A percentile compares a stretch with the other conserved stretches of the same genome.
These are phyloP conservation scores for Columbina picui DNA, from an alignment of 2,113 vertebrate genomes.

Conservation along the genomic window DNA sequence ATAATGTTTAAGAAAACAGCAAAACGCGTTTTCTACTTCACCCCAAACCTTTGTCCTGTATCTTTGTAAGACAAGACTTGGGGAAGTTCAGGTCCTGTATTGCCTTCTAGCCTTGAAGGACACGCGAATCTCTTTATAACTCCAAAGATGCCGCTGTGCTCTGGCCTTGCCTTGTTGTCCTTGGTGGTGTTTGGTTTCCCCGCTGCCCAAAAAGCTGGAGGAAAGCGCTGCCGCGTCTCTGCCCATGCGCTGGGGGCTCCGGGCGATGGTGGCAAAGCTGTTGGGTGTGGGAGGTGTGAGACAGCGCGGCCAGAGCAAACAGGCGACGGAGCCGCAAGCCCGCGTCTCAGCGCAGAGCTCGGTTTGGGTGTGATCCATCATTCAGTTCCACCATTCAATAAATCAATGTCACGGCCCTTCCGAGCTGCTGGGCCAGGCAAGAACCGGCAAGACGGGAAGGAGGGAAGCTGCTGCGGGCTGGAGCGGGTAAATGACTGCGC, in stretches of 20 bases:
- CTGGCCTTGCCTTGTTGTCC: background rate
- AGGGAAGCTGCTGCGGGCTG: background rate
- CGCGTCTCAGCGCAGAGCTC: background rate
- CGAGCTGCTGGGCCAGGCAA: constrained; percentile 1
- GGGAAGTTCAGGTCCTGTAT: background rate
- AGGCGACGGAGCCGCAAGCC: background rate
- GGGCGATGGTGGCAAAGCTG: background rate
- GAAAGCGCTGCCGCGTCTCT: background rate
- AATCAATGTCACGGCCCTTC: constrained; percentile 14
- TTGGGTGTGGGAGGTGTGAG: background rate
- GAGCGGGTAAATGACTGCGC: background rate
- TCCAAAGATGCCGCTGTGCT: background rate
- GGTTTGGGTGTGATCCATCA: background rate
- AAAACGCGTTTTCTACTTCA: background rate
- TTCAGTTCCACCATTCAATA: background rate
- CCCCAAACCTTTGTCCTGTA: background rate
- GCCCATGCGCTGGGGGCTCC: background rate
- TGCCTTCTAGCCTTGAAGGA: background rate
- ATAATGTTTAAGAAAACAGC: fast-evolving
- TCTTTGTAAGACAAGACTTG: background rate
- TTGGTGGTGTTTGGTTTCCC: background rate
- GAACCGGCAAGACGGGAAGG: constrained; percentile 9
- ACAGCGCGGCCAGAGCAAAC: background rate
- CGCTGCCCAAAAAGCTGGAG: fast-evolving
- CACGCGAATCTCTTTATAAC: background rate